Conservation (phyloP, 2,888 invertebrate genomes). For the Azorinus chamasolen region DNA sequence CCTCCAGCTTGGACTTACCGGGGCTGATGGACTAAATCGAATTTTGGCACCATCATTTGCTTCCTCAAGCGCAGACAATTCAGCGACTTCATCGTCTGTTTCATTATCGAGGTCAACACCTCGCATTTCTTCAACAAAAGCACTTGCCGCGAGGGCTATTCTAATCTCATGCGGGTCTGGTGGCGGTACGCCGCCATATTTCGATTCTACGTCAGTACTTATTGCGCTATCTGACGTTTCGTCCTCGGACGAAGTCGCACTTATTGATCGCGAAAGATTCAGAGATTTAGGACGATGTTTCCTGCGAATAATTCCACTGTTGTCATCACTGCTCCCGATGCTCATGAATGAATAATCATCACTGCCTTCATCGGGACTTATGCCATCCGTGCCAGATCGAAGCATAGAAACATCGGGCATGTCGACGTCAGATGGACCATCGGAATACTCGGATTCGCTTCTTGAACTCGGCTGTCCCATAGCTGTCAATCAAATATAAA, state of each 20-base stretch:
- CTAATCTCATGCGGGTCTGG: slow-evolving; percentile 67
- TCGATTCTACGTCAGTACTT: slow-evolving; percentile 71
- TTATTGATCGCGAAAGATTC: slow-evolving; percentile 80
- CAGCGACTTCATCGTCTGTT: slow-evolving; percentile 66
- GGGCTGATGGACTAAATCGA: slow-evolving; percentile 78
- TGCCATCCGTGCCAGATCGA: slow-evolving; percentile 74
- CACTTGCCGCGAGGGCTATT: slow-evolving; percentile 71
- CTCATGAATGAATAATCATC: slow-evolving; percentile 79
- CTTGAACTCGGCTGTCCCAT: slow-evolving; percentile 70
- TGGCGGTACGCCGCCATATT: slow-evolving; percentile 51
- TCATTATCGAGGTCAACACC: slow-evolving; percentile 67
- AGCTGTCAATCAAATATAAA: slow-evolving; percentile 44
- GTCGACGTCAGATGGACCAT: slow-evolving; percentile 78
- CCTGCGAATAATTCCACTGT: slow-evolving; percentile 66
- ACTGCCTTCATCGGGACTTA: slow-evolving; percentile 79
- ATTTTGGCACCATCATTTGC: slow-evolving; percentile 48
- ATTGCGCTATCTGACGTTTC: slow-evolving; percentile 72
- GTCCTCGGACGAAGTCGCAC: slow-evolving; percentile 82
- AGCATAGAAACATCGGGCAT: slow-evolving; percentile 79
- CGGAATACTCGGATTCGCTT: slow-evolving; percentile 82
- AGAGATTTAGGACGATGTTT: slow-evolving; percentile 81
- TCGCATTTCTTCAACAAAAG: slow-evolving; percentile 73
- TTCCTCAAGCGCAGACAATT: slow-evolving; percentile 59
- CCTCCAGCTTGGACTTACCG: slow-evolving; percentile 84
- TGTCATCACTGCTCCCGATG: slow-evolving; percentile 73